Evolutionary conservation across 2,113 vertebrate genomes (phyloP), one percentile per base, ranked within the genome.

Genomic region (Apistogramma diplotaenia): DNA sequence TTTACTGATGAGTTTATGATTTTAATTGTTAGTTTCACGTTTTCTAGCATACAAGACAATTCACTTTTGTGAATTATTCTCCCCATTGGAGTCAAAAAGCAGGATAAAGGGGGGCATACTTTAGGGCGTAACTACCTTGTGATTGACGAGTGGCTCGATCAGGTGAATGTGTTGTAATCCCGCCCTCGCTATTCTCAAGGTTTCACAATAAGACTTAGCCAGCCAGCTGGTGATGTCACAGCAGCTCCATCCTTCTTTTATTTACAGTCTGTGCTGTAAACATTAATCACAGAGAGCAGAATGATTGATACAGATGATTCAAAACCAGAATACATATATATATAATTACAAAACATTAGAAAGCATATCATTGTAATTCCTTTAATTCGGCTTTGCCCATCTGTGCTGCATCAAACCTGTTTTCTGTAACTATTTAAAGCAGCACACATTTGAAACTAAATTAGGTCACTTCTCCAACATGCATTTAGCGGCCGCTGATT

Each of bases 131-230:
- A 35, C 33, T 61, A 4, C 35, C 35, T 21, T 15, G n/a, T 61
- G 59, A 37, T 23, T 61, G 11, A 37, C 19, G 37, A 61, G n/a
- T 15, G 21, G 33, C 33, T 61, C 19, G 15, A 15, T 61, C 58
- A 60, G 37, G n/a, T n/a, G 33, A 33, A 31, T 60, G 33, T 23
- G 35, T 40, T 40, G 35, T 40, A 40, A n/a, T 62, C 33, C 7
- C 3, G 15, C n/a, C n/a, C 1, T 37, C 29, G 4, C 7, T 9
- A 8, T 40, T 62, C n/a, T n/a, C 15, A 0, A 0, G 2, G 0
- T 6, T 67, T 67, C 40, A 10, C 62, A 27, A 8, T 27, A 3
- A 46, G 21, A 19, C 23, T 23, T 67, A 29, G 62, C 15, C 16
- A 70, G 1, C 62, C 43, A 49, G 12, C 40, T 49, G 62, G 25